Conservation (phyloP, 2,797 vertebrate genomes). For the Pipistrellus nathusii region DNA sequence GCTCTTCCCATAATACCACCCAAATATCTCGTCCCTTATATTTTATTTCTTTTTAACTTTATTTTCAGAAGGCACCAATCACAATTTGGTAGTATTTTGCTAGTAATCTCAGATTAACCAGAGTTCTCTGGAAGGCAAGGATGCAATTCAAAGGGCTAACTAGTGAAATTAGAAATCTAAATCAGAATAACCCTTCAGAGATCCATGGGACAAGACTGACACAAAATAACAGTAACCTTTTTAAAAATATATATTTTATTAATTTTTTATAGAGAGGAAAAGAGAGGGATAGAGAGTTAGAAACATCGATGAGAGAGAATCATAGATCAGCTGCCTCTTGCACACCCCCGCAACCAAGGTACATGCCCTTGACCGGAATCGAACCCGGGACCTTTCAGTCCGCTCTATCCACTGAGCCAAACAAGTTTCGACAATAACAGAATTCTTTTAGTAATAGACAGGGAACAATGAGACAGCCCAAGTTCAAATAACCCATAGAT, state of each 20-base stretch:
- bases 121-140: slow-evolving; percentile 51
- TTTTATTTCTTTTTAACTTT: slow-evolving; percentile 22
- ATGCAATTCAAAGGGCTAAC: slow-evolving; percentile 38
- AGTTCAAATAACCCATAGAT: slow-evolving; percentile 12
- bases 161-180: slow-evolving; percentile 28
- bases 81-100: neutral
- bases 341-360: too few relatives aligned
- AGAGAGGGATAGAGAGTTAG: too few relatives aligned
- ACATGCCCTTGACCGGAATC: too few relatives aligned
- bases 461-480: neutral
- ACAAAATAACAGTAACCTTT: slow-evolving; percentile 27
- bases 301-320: too few relatives aligned
- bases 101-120: neutral
- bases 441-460: slow-evolving; percentile 12
- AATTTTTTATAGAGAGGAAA: too few relatives aligned
- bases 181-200: slow-evolving; percentile 57
- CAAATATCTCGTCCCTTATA: neutral
- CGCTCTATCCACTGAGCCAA: too few relatives aligned
- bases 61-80: slow-evolving; percentile 32
- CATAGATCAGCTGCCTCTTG: too few relatives aligned
- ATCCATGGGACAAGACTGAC: neutral
- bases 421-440: neutral
- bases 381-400: too few relatives aligned
- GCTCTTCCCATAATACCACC: neutral
- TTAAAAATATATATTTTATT: too few relatives aligned